Base-by-base conservation (phyloP, 1,140 invertebrate species). In the Nautilus pompilius region DNA sequence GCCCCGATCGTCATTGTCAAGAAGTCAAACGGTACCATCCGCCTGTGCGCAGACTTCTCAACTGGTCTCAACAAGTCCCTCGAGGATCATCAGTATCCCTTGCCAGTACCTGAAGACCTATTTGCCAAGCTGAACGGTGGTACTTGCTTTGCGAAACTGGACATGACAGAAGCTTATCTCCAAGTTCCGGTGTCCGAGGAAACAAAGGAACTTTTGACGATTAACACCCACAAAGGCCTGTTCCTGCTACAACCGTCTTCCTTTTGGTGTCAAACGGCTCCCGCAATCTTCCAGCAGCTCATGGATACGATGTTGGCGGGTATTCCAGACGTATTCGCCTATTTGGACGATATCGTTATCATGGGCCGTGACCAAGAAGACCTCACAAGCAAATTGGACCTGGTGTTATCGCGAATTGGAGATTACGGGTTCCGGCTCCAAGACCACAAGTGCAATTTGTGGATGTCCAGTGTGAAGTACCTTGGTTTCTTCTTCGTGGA, bases 211-310 rank as follows among this genome's bases (percentile, higher is more conserved):
- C 58, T 64, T 28, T 53, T 65, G 24, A 66, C 67, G 1, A 73
- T 71, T 46, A 71, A 66, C 49, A 66, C 63, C 26, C 63, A 66
- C 41, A 48, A 55, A 32, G 69, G 71, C 17, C 41, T 71, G 13
- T 67, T 60, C 49, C 36, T 57, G 15, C 65, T 54, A 15, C 66
- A 66, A 13, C 60, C 55, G 0, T 10, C 65, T 5, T 15, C 60
- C 13, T 68, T 46, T 56, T 66, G 58, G 15, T 29, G 66, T 1
- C 56, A 84, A 57, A 78, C 77, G 5, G 84, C 84, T 1, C 83
- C 84, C 10, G 67, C 74, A 8, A 80, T 84, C 55, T 87, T 86
- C 65, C 81, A 87, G 65, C 45, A 75, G 56, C 71, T 80, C 20
- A 82, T 87, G 22, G 80, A 84, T 45, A 54, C 74, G 60, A 58